Base-by-base conservation (phyloP, 2,113 vertebrate genomes). In the Bambusicola thoracicus region DNA sequence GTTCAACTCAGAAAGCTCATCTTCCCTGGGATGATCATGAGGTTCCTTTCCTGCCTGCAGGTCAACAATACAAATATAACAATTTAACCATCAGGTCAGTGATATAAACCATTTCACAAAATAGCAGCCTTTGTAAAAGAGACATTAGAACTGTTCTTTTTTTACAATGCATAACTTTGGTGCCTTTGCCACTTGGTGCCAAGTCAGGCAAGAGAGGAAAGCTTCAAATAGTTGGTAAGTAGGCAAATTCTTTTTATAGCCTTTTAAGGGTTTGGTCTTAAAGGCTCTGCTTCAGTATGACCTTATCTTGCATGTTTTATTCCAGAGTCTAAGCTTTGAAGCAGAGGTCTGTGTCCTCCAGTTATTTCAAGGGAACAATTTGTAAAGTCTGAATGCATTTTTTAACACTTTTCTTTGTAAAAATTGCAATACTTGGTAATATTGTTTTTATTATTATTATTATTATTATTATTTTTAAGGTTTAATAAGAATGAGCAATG, bases 401-500 rank as follows among this genome's bases (percentile, higher is more conserved):
- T n/a, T 73, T 43, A 38, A 8, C 46, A 75, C 13, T 67, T 56
- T 21, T 66, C 18, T 73, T 2, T 25, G 8, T 76, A 58, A 65
- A 82, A 78, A 43, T 44, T 63, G 24, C 25, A 40, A 25, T 25
- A 80, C 36, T 92, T 73, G 44, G 73, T 84, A 9, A 66, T 69
- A 62, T 27, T 61, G 56, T 78, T 72, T 72, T 82, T 22, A 10
- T 46, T 43, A 48, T 49, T 49, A 24, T 49, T 48, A 48, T 48
- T 48, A 11, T 48, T 22, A 22, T 24, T 24, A 13, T 56, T 32
- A 7, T 69, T 81, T 70, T 92, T 24, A 94, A 98, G 98, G 98
- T 91, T 94, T 98, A 92, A 98, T 98, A 96, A 97, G 99, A 96
- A 98, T 99, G 98, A 98, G 98, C 93, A 99, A 97, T 94, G 98